Conservation (phyloP, 2,888 invertebrate genomes). For the Nysson spinosus region DNA sequence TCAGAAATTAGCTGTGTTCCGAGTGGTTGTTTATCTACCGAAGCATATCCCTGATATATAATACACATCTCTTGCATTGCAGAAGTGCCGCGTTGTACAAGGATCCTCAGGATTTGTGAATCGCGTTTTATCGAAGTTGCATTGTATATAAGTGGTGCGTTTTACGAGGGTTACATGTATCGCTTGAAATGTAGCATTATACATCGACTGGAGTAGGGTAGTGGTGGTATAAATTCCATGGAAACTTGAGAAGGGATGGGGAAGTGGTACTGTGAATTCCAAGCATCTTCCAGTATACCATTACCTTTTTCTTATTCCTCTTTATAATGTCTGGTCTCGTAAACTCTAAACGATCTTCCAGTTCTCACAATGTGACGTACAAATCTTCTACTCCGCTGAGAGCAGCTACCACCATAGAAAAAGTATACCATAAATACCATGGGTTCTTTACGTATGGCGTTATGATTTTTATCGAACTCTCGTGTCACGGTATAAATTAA, state of each 20-base stretch:
- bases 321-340: background rate
- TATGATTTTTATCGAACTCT: background rate
- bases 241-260: slow-evolving; percentile 8
- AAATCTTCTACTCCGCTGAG: background rate
- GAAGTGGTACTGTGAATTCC: slow-evolving; percentile 15
- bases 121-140: no score
- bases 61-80: no score
- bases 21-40: no score
- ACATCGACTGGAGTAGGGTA: background rate
- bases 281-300: slow-evolving; percentile 5
- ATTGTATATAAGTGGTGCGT: no score
- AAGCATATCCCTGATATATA: no score
- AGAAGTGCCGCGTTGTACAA: no score
- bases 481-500: slow-evolving; percentile 4
- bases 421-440: background rate
- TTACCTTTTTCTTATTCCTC: slow-evolving; percentile 3
- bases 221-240: slow-evolving; percentile 14
- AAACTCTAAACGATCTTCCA: background rate
- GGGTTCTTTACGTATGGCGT: background rate
- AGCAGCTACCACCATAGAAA: background rate
- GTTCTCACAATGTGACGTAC: background rate
- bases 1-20: no score
- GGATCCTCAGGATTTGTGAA: no score
- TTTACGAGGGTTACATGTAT: no score
- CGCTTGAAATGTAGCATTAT: no score